Conservation (phyloP, 2,888 invertebrate genomes). For the Dyspetes luteomarginatus region DNA sequence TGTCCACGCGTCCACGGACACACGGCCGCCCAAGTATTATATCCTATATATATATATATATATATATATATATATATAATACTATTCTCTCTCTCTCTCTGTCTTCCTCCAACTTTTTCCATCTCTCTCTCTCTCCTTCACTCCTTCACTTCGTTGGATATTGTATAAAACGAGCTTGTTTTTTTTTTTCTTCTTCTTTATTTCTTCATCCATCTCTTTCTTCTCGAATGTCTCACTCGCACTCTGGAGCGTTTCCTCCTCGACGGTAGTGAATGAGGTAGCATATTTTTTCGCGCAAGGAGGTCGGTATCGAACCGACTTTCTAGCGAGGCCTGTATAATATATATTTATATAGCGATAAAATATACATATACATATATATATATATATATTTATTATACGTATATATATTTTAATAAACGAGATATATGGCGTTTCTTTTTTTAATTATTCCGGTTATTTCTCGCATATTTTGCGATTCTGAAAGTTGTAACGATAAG, state of each 20-base stretch:
- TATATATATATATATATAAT: conserved; percentile 56
- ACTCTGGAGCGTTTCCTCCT: conserved; percentile 59
- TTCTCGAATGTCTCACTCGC: conserved; percentile 54
- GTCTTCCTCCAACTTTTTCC: conserved; percentile 51
- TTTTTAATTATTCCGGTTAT: conserved; percentile 51
- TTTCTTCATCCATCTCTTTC: conserved; percentile 61
- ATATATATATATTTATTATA: conserved; percentile 47
- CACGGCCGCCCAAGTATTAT: too few species aligned
- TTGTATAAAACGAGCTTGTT: conserved; percentile 63
- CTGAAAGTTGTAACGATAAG: conserved; percentile 52
- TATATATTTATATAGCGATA: conserved; percentile 35
- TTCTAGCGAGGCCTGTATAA: conserved; percentile 73
- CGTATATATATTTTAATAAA: conserved; percentile 45
- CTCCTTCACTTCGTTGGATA: conserved; percentile 65
- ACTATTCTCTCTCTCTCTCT: conserved; percentile 26
- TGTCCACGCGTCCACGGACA: too few species aligned
- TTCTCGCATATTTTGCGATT: conserved; percentile 29
- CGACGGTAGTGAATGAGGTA: conserved; percentile 76
- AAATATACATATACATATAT: conserved; percentile 29
- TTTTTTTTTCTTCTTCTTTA: conserved; percentile 61
- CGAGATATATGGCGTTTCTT: conserved; percentile 50
- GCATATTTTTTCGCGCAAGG: conserved; percentile 79
- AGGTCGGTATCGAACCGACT: conserved; percentile 81
- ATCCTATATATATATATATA: too few species aligned
- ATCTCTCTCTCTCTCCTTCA: conserved; percentile 35